Evolutionary conservation across 30 jellyfish, hydroid and myxozoan genomes (phyloP), one percentile per base, ranked within the genome.

Genomic region (Aurelia coerulea): DNA sequence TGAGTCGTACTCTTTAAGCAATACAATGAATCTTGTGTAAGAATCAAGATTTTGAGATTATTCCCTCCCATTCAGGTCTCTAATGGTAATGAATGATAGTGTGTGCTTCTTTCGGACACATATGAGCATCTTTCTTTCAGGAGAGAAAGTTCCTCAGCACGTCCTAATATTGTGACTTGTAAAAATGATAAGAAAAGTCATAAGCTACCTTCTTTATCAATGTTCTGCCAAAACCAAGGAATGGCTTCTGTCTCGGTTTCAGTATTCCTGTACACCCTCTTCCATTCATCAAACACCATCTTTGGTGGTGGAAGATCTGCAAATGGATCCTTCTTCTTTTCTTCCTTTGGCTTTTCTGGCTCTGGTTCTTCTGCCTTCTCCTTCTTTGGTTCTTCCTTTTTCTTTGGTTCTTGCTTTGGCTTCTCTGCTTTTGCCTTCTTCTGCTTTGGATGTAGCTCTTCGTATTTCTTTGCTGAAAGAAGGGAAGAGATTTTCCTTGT

Each of bases 281-380:
- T 96, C 98, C 98, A 96, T 2, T 83, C 97, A 77, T 96, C 99
- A 62, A 96, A 54, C 4, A 83, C 92, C 89, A 96, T 93, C 35
- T 65, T 78, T 41, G 94, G 87, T 68, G 92, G 91, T 11, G 99
- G 97, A 29, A 89, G 85, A 71, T 79, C 91, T n/a, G 97, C 99
- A 88, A 83, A 89, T 35, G 92, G 96, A 58, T 95, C 97, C 60
- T 73, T 78, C 71, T 92, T 87, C 88, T 87, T 79, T 59, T 78
- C 84, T 7, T 35, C 83, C 68, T 80, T 70, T 46, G 91, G 85
- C 34, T 51, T 39, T 16, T 56, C 76, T 42, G 92, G 89, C 49
- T 71, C 96, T 35, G 74, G 68, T 18, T 73, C 83, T 50, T 74
- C 87, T 4, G 54, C 80, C 53, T 68, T 82, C 67, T 31, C 83